Evolutionary conservation across 1,140 invertebrate genomes (phyloP).

Genomic region (Harpegnathos saltator): DNA sequence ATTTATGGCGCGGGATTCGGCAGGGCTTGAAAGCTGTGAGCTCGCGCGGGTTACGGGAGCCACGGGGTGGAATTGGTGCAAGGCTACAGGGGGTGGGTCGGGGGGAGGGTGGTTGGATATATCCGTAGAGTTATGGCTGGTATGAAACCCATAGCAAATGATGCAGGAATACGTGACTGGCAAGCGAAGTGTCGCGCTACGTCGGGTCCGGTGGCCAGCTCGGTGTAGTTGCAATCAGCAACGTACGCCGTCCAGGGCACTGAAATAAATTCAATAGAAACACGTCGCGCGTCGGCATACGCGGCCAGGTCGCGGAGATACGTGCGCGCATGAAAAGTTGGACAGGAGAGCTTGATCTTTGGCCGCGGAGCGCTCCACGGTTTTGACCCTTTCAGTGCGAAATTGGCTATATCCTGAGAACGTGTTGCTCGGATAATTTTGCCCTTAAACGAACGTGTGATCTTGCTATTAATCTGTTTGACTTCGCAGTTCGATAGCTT

Average conservation of each 20-base stretch:
- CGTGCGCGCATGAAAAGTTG: conserved; percentile 58
- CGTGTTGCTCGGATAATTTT: not conserved
- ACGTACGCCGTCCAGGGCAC: conserved; percentile 68
- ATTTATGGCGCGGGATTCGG: conserved; percentile 46
- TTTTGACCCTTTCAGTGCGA: conserved; percentile 23
- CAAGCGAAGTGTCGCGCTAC: conserved; percentile 69
- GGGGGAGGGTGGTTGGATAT: conserved; percentile 72
- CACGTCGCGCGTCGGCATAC: conserved; percentile 56
- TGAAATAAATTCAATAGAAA: conserved; percentile 81
- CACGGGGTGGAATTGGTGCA: not conserved
- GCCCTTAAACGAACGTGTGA: not conserved
- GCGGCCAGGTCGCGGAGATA: conserved; percentile 20
- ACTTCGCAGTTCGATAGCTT: no score
- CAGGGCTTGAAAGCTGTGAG: conserved; percentile 10
- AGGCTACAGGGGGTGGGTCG: conserved; percentile 39
- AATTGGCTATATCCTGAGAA: conserved; percentile 1
- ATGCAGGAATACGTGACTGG: conserved; percentile 84
- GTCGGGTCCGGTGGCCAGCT: conserved; percentile 61
- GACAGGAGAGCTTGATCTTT: conserved; percentile 42
- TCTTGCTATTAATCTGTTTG: not conserved
- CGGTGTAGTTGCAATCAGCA: conserved; percentile 81
- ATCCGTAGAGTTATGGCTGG: conserved; percentile 84
- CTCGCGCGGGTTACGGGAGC: not conserved
- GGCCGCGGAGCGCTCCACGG: conserved; percentile 23
- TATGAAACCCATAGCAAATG: conserved; percentile 86